Evolutionary conservation across 2,113 vertebrate species (phyloP).

Genomic region (Gobiocypris rarus): DNA sequence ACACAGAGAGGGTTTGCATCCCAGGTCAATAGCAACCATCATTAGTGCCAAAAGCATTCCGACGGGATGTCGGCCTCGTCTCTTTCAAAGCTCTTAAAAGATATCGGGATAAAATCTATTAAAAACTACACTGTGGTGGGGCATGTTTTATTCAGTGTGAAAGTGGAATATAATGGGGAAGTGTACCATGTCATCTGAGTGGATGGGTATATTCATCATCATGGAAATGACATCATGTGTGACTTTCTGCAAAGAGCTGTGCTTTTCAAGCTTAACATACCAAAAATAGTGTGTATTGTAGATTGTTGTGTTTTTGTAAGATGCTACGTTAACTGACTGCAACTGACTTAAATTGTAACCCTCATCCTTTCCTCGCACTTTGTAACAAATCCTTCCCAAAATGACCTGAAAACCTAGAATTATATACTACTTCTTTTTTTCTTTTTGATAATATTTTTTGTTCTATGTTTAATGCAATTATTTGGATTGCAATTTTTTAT

Average conservation of each 20-base stretch:
- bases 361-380: too few relatives aligned
- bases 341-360: neutral
- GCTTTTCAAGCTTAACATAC: neutral
- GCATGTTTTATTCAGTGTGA: conserved; percentile 48
- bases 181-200: neutral
- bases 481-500: too few relatives aligned
- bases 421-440: too few relatives aligned
- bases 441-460: too few relatives aligned
- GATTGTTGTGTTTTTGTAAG: neutral
- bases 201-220: conserved; percentile 11
- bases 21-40: conserved; percentile 62
- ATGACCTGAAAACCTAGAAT: too few relatives aligned
- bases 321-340: too few relatives aligned
- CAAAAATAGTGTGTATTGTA: neutral
- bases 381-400: too few relatives aligned
- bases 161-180: conserved; percentile 29
- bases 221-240: conserved; percentile 13
- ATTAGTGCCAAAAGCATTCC: conserved; percentile 58
- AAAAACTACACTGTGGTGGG: conserved; percentile 41
- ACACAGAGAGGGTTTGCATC: conserved; percentile 59
- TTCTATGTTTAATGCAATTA: too few relatives aligned
- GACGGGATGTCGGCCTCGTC: conserved; percentile 41
- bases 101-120: conserved; percentile 48
- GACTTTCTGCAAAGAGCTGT: neutral
- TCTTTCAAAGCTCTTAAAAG: conserved; percentile 55